Evolutionary conservation across 2,797 vertebrate species (phyloP).

Genomic region (Chrysolophus pictus): DNA sequence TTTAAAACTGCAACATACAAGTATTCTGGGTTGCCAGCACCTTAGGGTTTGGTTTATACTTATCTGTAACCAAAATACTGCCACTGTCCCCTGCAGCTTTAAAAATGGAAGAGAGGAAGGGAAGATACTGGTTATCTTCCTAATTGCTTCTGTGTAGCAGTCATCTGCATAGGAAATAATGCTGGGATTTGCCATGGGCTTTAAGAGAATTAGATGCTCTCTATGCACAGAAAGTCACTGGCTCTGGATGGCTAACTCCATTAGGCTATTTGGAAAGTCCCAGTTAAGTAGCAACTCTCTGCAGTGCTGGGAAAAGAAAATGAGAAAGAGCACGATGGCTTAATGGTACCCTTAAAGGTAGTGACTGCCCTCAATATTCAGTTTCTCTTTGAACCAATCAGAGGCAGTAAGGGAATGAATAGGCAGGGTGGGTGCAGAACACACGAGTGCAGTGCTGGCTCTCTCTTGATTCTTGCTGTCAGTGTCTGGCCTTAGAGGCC

Average conservation of each 20-base stretch:
- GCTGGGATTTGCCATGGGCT: conserved; percentile 27
- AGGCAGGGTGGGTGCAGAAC: not conserved
- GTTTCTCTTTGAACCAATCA: conserved; percentile 18
- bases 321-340: not conserved
- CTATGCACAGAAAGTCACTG: not conserved
- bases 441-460: rapidly evolving
- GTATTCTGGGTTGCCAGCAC: conserved; percentile 46
- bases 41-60: conserved; percentile 50
- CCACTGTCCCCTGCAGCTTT: conserved; percentile 28
- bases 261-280: conserved; percentile 14
- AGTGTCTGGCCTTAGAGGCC: not conserved
- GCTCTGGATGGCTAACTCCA: not conserved
- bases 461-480: not conserved
- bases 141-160: conserved; percentile 56
- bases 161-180: conserved; percentile 45
- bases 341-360: conserved; percentile 49
- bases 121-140: conserved; percentile 43
- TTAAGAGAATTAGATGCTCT: conserved; percentile 21
- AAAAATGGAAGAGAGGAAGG: not conserved
- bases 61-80: conserved; percentile 50
- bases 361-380: conserved; percentile 3
- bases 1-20: conserved; percentile 21
- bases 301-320: conserved; percentile 47
- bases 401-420: not conserved
- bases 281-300: conserved; percentile 39